phyloP scores from a whole-genome alignment of 2,888 invertebrate species.

The Meiosimyza decipiens region DNA sequence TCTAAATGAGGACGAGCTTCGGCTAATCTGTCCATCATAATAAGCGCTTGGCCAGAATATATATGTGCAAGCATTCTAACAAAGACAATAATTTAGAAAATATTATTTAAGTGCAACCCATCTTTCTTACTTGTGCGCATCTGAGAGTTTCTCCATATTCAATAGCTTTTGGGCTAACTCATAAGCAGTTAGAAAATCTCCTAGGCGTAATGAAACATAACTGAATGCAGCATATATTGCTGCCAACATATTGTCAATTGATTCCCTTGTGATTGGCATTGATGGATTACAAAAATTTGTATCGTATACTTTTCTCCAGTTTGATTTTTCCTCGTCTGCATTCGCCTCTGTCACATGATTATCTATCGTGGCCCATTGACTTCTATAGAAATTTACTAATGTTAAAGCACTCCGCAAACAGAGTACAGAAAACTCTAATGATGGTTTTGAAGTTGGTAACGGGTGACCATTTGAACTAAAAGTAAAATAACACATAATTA shows the following conservation, averaged over 20 bases:
- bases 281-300: conserved; percentile 70
- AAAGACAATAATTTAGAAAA: conserved; percentile 34
- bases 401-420: conserved; percentile 85
- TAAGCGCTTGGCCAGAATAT: conserved; percentile 89
- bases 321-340: conserved; percentile 43
- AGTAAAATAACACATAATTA: background rate
- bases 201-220: conserved; percentile 85
- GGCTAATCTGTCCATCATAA: conserved; percentile 81
- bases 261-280: conserved; percentile 72
- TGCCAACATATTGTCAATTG: conserved; percentile 72
- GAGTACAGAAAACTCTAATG: conserved; percentile 88
- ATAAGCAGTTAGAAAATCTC: conserved; percentile 83
- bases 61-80: conserved; percentile 83
- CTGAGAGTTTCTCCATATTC: conserved; percentile 77
- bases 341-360: conserved; percentile 35
- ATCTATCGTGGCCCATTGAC: conserved; percentile 42
- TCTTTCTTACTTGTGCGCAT: conserved; percentile 73
- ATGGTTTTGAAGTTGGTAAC: conserved; percentile 87
- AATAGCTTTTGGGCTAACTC: conserved; percentile 82
- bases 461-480: conserved; percentile 73
- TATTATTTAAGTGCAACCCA: background rate
- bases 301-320: conserved; percentile 68
- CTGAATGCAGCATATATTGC: conserved; percentile 82
- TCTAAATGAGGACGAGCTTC: conserved; percentile 89
- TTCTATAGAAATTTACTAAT: conserved; percentile 53